Conservation (phyloP, 2,797 vertebrate species). For the Siniperca obscura region DNA sequence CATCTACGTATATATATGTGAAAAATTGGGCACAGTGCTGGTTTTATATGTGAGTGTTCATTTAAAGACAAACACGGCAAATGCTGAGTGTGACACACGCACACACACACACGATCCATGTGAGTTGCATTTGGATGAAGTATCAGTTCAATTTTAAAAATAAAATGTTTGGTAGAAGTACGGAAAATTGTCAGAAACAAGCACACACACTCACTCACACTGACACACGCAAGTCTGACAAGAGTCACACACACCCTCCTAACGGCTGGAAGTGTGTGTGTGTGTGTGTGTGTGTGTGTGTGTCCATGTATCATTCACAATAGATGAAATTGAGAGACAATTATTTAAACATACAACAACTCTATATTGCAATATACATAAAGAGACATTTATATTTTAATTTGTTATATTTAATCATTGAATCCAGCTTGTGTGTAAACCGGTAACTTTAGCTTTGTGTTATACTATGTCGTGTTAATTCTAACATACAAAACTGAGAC, state of each 20-base stretch:
- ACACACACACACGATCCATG: not conserved
- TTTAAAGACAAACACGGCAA: not conserved
- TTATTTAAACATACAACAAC: conserved; percentile 2
- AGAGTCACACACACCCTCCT: conserved; percentile 6
- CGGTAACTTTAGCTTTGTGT: not conserved
- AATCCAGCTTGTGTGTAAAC: not conserved
- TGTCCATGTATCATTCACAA: not conserved
- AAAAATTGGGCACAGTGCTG: not conserved
- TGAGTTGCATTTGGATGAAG: not conserved
- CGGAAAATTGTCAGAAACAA: not conserved
- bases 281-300: not conserved
- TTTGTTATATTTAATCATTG: not conserved
- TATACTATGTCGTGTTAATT: not conserved
- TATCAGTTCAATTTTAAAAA: not conserved
- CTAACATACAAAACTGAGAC: conserved; percentile 5
- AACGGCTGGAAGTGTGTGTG: not conserved
- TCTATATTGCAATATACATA: not conserved
- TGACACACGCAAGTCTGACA: not conserved
- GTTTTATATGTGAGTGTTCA: not conserved
- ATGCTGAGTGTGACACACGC: not conserved
- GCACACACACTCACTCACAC: not conserved
- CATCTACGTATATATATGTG: not conserved
- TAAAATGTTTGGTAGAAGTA: conserved; percentile 6
- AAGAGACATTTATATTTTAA: not conserved
- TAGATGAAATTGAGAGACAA: not conserved